Base-by-base conservation (phyloP, 2,888 invertebrate species). In the Cephus runcator region DNA sequence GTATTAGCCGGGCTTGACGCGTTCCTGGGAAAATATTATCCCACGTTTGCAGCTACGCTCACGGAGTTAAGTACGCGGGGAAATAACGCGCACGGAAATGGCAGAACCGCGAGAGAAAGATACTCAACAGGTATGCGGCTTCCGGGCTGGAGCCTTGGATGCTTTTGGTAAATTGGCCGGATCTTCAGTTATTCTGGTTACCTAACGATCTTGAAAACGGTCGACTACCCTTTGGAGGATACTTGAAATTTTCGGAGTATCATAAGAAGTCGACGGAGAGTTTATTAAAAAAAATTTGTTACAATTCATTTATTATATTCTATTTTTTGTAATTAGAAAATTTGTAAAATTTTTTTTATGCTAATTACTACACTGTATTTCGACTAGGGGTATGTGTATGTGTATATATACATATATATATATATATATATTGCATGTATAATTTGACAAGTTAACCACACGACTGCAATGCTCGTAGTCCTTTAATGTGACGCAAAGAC, bases 81-180 rank as follows among this genome's bases (percentile, higher is more conserved):
- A 56, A 56, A 56, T 56, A 56, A 56, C 56, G 23, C 56, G 9
- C 9, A 23, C 56, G 56, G 56, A 56, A 56, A 56, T 1, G 56
- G 23, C 23, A 23, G 9, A 56, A 56, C 2, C 23, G 56, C 23
- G 56, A 56, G 56, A 56, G 56, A 56, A 9, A 56, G 56, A 56
- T 23, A 56, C 9, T 56, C 56, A 56, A 56, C 56, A 56, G 56
- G 56, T 56, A 56, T 56, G 23, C 56, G 23, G 56, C 56, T 56
- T 56, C 56, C 56, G 23, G 56, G 9, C 56, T 56, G 56, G 23
- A 56, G 56, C 23, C 15, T 56, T 9, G 23, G 56, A 56, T 56
- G 56, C 56, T 56, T 23, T 23, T 56, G 23, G 76, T 82, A 81
- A 83, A 83, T 83, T 80, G 77, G 77, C 76, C 73, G 78, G 73